Evolutionary conservation across 2,797 vertebrate genomes (phyloP).

Genomic region (Eleutherodactylus coqui): DNA sequence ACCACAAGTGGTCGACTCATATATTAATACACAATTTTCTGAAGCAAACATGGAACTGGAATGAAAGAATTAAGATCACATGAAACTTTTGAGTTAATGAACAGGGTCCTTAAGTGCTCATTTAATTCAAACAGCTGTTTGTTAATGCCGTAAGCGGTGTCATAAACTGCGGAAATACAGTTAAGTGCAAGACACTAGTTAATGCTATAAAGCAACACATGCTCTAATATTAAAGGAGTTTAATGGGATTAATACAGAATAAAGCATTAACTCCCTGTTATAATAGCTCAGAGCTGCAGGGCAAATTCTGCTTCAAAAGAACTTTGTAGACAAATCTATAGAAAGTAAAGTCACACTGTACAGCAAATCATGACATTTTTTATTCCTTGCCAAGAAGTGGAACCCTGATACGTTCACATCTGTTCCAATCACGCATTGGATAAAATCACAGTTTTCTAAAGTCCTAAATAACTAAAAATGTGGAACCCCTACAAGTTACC

Average conservation of each 20-base stretch:
- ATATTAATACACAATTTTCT: slow-evolving; percentile 84
- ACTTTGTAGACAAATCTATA: slow-evolving; percentile 79
- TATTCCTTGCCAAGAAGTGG: slow-evolving; percentile 82
- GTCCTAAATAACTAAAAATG: slow-evolving; percentile 87
- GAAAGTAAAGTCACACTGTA: slow-evolving; percentile 83
- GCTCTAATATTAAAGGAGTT: slow-evolving; percentile 88
- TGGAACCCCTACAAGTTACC: slow-evolving; percentile 85
- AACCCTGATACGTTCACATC: slow-evolving; percentile 87
- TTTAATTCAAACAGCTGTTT: slow-evolving; percentile 90
- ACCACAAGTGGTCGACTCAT: slow-evolving; percentile 73
- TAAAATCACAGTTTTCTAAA: slow-evolving; percentile 87
- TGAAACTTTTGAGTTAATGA: slow-evolving; percentile 89
- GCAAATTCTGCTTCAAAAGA: slow-evolving; percentile 81
- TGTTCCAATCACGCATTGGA: slow-evolving; percentile 86
- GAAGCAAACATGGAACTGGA: slow-evolving; percentile 83
- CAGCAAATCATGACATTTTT: slow-evolving; percentile 84
- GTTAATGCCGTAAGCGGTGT: slow-evolving; percentile 88
- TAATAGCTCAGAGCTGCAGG: slow-evolving; percentile 84
- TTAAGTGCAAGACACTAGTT: slow-evolving; percentile 87
- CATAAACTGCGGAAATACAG: slow-evolving; percentile 88
- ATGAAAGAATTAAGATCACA: slow-evolving; percentile 88
- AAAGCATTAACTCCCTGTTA: slow-evolving; percentile 86
- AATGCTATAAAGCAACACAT: slow-evolving; percentile 88
- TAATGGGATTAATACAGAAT: slow-evolving; percentile 88
- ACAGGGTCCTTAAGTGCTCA: slow-evolving; percentile 87